Evolutionary conservation across 2,797 vertebrate genomes (phyloP), one percentile per base, ranked within the genome.

Genomic region (Fistularia commersonii): DNA sequence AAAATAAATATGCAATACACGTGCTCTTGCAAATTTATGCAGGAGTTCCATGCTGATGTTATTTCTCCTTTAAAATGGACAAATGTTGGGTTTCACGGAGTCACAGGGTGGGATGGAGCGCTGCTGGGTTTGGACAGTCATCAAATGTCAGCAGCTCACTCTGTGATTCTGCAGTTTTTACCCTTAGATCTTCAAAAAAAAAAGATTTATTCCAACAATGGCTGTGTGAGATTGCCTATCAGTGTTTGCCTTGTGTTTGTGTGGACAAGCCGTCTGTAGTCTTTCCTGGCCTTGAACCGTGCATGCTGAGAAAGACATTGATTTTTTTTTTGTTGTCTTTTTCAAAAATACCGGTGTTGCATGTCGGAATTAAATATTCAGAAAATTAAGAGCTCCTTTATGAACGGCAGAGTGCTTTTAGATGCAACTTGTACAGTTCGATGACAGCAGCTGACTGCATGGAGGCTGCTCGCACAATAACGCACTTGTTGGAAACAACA

Each of bases 401-500:
- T 23, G 43, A 60, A 32, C 38, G 39, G 47, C 43, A 9, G 34
- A 11, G 13, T 8, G 23, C 10, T 53, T 51, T 56, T 36, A 12
- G 37, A 23, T 23, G 23, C 23, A 23, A 23, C 23, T 23, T 23
- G 23, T 23, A 23, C 23, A 23, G 23, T 23, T 23, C 23, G 23
- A 23, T 23, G 23, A 23, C 2, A 23, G 23, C 23, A 23, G 23
- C 41, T 10, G 46, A 57, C 42, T 43, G 50, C 59, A 47, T 43
- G 11, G 41, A 64, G 63, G 23, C 65, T 7, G 8, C 7, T 13
- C 15, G 48, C 8, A 1, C 34, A 61, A 60, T 41, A 57, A 65
- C 41, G 45, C 48, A 55, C 66, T 75, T 73, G 61, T 47, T 34
- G 40, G 66, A 75, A 74, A 51, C 51, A 23, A 23, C 42, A 11